Base-by-base conservation (phyloP, 1,140 invertebrate species). In the Magallana angulata region DNA sequence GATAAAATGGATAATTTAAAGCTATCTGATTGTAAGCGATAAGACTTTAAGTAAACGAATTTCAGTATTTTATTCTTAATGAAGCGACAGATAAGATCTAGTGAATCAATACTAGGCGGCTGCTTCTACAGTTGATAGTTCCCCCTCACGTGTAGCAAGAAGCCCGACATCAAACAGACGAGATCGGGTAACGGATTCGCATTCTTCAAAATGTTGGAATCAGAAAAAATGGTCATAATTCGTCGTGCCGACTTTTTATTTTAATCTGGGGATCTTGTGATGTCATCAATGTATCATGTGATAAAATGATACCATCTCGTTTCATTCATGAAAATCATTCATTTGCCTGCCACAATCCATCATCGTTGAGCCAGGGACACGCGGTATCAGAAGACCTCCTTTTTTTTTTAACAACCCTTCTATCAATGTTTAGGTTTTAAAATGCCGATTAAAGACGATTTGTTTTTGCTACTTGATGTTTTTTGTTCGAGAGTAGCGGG, bases 1-100 rank as follows among this genome's bases (percentile, higher is more conserved):
- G 81, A 82, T 82, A 82, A 82, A 58, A 82, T 82, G 81, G 57
- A 82, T 82, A 82, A 82, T 82, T 57, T 57, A 82, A n/a, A 82
- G 48, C 81, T 82, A 82, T 82, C 57, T 82, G 48, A 82, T 82
- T 82, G 81, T 57, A 82, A 82, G 8, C 48, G 57, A 57, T 57
- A 57, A 82, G 48, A 82, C 57, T 82, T 82, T 82, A 82, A 82
- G 81, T 76, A 76, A 76, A 76, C 68, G 68, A 76, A 76, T 76
- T 76, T 76, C 68, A 76, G 68, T 76, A 76, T 57, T 82, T 82
- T 58, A 82, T 82, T 57, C 57, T 58, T 82, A 82, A 82, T 82
- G 81, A 82, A 82, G 81, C 57, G 48, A 82, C 57, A 82, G 57
- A 82, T 58, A 82, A 58, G 81, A 57, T 82, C 81, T 82, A 18